Base-by-base conservation (phyloP, 2,888 invertebrate genomes). In the Eustalomyia histrio region DNA sequence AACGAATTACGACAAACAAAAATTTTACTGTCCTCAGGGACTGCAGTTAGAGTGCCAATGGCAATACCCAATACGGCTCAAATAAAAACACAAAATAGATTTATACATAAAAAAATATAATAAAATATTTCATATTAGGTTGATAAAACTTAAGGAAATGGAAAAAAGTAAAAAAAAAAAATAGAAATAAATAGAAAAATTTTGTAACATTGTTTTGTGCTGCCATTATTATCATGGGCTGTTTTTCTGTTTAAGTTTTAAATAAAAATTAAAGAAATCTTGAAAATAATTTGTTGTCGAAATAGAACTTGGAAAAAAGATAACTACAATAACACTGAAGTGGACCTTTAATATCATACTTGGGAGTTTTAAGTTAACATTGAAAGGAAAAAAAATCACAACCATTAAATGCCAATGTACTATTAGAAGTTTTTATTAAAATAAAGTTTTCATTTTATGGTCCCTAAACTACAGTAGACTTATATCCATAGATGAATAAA, bases 61-160 rank as follows among this genome's bases (percentile, higher is more conserved):
- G 64, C 50, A 47, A 53, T 73, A 67, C 24, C 58, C 76, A 73
- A 64, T 73, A 73, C 24, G 52, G 17, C 33, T 29, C 9, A 58
- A 67, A 52, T 52, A 43, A 61, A 65, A 74, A 65, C 50, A 58
- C 24, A 63, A 7, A 29, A 29, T 29, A 35, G 57, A 21, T 21
- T 21, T n/a, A 10, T 29, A 52, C 14, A 24, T 35, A 68, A 8
- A 52, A 60, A 68, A 57, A n/a, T 35, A 67, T 61, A 50, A 64
- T 58, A 73, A 68, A 75, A 65, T 61, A 75, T 71, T 80, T 63
- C 50, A 71, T 55, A 61, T 61, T 75, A 39, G 29, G 35, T 55
- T 33, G 18, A 63, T 63, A 67, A 71, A 67, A 58, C 10, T 24
- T 24, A 61, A 61, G 68, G 55, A 53, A 69, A 78, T 50, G 53